These are phyloP conservation scores for Eumacrocentrus americanus DNA, from an alignment of 2,888 invertebrate genomes.

Conservation along the genomic window DNA sequence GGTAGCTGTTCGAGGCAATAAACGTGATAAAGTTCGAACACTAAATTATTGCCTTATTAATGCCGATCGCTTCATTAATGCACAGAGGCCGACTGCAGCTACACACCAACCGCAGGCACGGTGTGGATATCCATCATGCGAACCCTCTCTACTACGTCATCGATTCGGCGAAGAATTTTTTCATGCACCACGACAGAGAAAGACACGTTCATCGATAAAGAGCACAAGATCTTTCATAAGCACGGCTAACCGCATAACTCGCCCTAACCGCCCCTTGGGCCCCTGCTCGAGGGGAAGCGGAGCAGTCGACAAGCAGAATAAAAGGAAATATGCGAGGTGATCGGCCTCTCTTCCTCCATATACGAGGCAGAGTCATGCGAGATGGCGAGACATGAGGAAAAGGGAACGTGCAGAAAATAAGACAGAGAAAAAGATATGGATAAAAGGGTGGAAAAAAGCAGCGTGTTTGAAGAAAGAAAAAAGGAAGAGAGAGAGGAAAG, in stretches of 20 bases:
- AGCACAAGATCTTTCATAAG: constrained; percentile 35
- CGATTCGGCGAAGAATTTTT: not conserved
- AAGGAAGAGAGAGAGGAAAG: constrained; percentile 25
- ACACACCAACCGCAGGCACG: constrained; percentile 13
- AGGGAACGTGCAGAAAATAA: constrained; percentile 31
- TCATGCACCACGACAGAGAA: not conserved
- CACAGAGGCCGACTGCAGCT: constrained; percentile 29
- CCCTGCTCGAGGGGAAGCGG: constrained; percentile 22
- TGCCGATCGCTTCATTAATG: constrained; percentile 57
- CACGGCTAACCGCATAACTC: constrained; percentile 53
- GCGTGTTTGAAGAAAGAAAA: constrained; percentile 17
- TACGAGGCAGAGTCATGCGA: constrained; percentile 49
- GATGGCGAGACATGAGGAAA: constrained; percentile 40
- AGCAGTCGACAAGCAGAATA: constrained; percentile 51
- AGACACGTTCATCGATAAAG: constrained; percentile 36
- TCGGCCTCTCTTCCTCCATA: constrained; percentile 46
- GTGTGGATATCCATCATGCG: constrained; percentile 8
- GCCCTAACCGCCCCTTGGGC: constrained; percentile 35
- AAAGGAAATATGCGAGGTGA: constrained; percentile 60
- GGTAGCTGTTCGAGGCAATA: constrained; percentile 18
- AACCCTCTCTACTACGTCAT: not conserved
- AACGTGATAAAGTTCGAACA: constrained; percentile 35
- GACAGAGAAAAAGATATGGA: constrained; percentile 6
- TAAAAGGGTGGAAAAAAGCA: constrained; percentile 17
- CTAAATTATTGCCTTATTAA: constrained; percentile 50